Base-by-base conservation (phyloP, 2,888 invertebrate genomes). In the Stenolophus ochropezus region DNA sequence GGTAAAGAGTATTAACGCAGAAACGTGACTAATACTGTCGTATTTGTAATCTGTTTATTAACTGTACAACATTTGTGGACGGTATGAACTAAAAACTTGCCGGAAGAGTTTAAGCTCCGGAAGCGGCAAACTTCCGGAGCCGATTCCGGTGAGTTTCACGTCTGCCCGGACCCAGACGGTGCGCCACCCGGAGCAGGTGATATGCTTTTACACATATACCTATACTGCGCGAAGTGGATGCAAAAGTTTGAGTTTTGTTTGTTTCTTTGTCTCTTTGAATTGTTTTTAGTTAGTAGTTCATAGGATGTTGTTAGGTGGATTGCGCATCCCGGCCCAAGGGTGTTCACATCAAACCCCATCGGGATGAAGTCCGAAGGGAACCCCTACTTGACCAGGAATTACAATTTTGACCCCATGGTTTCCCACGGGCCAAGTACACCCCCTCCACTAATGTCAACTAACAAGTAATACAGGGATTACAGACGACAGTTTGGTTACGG, bases 41-140 rank as follows among this genome's bases (percentile, higher is more conserved):
- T 2, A 18, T 53, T 18, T 18, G 53, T 53, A 18, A 16, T 18
- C 1, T 4, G 18, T 20, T 4, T 53, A 53, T 53, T 53, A 4
- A 53, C 53, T 53, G 53, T 53, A 53, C 18, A 18, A 53, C 5
- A 53, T 53, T 18, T 18, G 53, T 53, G 53, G 53, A 53, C 53
- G 53, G 18, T 53, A 53, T 53, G 53, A 53, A 53, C 53, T 53
- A 53, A 53, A 53, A 53, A 53, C 49, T 53, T 3, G 53, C 53
- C 53, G 18, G 20, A 53, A 49, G 1, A 49, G 16, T 49, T 53
- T 53, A 53, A 53, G 18, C 20, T 14, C 4, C 6, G 4, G 18
- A 0, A 20, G 18, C 16, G 53, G 53, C 53, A 8, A 53, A 18
- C 18, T 20, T 4, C 18, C 16, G 20, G 18, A 14, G 20, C 18